These are phyloP conservation scores for Trachelus tabidus DNA, from an alignment of 2,888 invertebrate species.

Conservation along the genomic window DNA sequence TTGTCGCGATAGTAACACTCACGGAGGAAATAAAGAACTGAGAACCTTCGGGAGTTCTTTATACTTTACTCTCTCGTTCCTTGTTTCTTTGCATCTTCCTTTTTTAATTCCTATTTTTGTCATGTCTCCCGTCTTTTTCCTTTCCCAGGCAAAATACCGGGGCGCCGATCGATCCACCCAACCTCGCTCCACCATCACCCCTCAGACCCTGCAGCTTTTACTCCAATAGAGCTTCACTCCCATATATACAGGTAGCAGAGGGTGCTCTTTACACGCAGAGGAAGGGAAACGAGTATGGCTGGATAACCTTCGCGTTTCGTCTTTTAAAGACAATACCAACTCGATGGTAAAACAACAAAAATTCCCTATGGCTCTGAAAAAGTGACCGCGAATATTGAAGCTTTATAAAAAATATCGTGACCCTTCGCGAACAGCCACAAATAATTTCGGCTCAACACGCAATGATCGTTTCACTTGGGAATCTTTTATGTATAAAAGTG, in stretches of 20 bases:
- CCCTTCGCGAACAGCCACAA: not conserved
- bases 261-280: not conserved
- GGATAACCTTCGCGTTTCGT: not conserved
- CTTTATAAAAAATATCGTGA: not conserved
- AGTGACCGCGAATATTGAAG: not conserved
- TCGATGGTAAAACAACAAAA: not conserved
- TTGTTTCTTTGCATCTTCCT: not conserved
- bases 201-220: not conserved
- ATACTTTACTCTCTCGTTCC: not conserved
- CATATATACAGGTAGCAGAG: not conserved
- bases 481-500: not conserved
- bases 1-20: not conserved
- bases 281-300: not conserved
- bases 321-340: not conserved
- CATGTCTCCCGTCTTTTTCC: not conserved
- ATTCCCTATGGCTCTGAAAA: not conserved
- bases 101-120: not conserved
- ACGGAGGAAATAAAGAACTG: not conserved
- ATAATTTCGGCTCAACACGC: not conserved
- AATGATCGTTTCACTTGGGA: not conserved
- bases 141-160: not conserved
- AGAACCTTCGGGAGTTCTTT: not conserved
- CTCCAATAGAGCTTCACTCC: not conserved
- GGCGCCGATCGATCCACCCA: not conserved
- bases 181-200: not conserved